phyloP scores from a whole-genome alignment of 92 coral and sea anemone genomes.

The Heliopora coerulea region DNA sequence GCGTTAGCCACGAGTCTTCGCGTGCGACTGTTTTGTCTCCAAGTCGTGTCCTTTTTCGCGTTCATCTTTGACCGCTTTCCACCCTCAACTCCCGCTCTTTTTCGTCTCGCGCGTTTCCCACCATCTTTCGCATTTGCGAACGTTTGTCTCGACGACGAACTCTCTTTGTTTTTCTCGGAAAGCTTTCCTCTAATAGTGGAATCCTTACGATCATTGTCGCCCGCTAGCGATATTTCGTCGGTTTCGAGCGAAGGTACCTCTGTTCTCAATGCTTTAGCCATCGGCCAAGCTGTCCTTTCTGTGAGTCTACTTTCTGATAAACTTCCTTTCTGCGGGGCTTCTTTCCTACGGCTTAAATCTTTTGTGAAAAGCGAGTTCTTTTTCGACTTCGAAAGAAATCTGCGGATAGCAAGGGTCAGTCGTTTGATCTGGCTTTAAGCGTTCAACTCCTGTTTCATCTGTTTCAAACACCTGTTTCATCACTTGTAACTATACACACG shows the following conservation, averaged over 20 bases:
- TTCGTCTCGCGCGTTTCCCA: constrained; percentile 16
- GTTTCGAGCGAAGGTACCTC: background rate
- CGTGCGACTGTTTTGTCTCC: constrained; percentile 85
- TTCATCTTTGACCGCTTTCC: constrained; percentile 59
- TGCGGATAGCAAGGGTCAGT: background rate
- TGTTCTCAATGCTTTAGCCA: background rate
- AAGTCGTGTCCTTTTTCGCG: constrained; percentile 59
- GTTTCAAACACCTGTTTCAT: constrained; percentile 29
- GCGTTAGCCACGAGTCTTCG: constrained; percentile 93
- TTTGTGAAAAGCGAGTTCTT: background rate
- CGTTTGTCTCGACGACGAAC: background rate
- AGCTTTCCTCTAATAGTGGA: background rate
- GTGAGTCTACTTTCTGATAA: background rate
- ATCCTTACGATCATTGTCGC: background rate
- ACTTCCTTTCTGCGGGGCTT: no score
- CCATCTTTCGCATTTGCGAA: background rate
- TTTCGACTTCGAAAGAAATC: background rate
- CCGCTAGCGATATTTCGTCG: background rate
- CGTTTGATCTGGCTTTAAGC: background rate
- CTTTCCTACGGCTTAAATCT: background rate
- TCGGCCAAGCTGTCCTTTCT: background rate
- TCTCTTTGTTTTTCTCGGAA: constrained; percentile 9
- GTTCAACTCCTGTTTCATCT: no score
- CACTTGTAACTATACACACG: constrained; percentile 2
- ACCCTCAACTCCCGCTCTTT: constrained; percentile 31